Conservation (phyloP, 2,797 vertebrate species). For the Pangasius mekongensis region DNA sequence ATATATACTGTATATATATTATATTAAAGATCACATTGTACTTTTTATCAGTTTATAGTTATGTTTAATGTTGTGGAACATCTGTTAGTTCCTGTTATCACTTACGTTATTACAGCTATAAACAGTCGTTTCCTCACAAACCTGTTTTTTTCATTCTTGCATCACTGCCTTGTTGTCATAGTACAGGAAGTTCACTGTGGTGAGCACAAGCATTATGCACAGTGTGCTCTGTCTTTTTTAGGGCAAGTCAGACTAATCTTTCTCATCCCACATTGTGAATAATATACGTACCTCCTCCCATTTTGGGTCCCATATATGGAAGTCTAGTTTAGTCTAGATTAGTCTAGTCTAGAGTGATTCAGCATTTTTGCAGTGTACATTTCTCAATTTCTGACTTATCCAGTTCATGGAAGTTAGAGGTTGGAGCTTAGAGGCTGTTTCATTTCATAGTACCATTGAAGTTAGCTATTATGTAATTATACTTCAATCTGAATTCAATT, state of each 20-base stretch:
- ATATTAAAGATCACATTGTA: too few species aligned
- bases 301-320: not conserved
- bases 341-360: not conserved
- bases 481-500: too few species aligned
- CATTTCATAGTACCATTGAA: not conserved
- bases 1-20: too few species aligned
- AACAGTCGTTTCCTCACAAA: constrained; percentile 10
- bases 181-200: constrained; percentile 50
- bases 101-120: constrained; percentile 1
- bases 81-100: constrained; percentile 6
- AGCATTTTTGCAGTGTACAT: not conserved
- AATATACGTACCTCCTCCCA: not conserved
- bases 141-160: not conserved
- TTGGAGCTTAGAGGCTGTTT: not conserved
- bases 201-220: not conserved
- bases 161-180: constrained; percentile 46
- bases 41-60: too few species aligned
- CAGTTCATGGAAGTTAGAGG: not conserved
- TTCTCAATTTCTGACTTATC: not conserved
- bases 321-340: not conserved
- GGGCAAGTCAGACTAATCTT: not conserved
- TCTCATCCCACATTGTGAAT: not conserved
- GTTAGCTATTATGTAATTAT: too few species aligned
- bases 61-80: not conserved
- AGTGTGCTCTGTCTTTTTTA: not conserved